Percentiles rank a stretch among this genome's conserved stretches.
phyloP scores from a whole-genome alignment of 2,113 vertebrate species.

The Sinosuthora webbiana region DNA sequence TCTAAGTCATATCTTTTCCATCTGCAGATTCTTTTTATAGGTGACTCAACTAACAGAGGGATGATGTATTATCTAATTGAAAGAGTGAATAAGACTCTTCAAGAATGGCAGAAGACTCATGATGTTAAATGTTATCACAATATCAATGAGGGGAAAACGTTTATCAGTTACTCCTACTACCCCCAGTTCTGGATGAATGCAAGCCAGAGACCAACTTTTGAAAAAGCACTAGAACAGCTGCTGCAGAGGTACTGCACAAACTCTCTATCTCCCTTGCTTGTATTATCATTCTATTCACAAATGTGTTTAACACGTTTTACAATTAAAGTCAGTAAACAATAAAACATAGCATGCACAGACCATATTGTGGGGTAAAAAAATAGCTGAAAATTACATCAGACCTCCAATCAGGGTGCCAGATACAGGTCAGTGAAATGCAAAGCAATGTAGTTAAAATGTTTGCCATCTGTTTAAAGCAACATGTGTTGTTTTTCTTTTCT shows the following conservation, averaged over 20 bases:
- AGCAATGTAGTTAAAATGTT: slow-evolving; percentile 61
- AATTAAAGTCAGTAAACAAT: slow-evolving; percentile 46
- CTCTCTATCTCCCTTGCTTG: neutral
- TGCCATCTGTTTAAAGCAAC: slow-evolving; percentile 67
- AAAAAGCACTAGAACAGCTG: slow-evolving; percentile 84
- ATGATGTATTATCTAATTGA: slow-evolving; percentile 98
- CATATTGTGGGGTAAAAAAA: slow-evolving; percentile 31
- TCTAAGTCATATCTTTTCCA: neutral
- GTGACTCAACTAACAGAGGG: slow-evolving; percentile 95
- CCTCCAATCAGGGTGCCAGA: slow-evolving; percentile 46
- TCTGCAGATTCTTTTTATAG: slow-evolving; percentile 90
- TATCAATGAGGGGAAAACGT: slow-evolving; percentile 84
- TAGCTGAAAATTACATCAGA: slow-evolving; percentile 51
- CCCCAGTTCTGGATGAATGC: slow-evolving; percentile 91
- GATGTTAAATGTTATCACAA: slow-evolving; percentile 83
- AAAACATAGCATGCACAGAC: neutral
- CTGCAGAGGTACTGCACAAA: slow-evolving; percentile 80
- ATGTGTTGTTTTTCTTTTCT: slow-evolving; percentile 65
- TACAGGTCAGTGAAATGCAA: slow-evolving; percentile 64
- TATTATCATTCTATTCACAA: neutral
- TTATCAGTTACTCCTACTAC: slow-evolving; percentile 91
- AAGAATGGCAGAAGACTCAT: slow-evolving; percentile 90
- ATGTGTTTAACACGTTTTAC: neutral
- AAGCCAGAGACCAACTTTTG: slow-evolving; percentile 84
- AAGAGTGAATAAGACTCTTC: slow-evolving; percentile 87